Evolutionary conservation across 1,140 invertebrate species (phyloP).

Genomic region (Drosophila pseudoananassae): DNA sequence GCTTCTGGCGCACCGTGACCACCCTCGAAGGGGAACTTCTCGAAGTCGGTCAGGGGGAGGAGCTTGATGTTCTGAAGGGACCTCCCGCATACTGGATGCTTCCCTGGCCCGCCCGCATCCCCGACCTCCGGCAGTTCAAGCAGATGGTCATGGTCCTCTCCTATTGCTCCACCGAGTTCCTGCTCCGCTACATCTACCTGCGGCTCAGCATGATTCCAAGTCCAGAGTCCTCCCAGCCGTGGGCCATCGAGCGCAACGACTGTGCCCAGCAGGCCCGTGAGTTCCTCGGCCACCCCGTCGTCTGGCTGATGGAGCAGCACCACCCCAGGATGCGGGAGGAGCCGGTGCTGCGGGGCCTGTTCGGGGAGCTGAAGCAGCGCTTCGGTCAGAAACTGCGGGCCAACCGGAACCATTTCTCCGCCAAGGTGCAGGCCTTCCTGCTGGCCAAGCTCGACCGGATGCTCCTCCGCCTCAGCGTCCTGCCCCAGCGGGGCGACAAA

Average conservation of each 20-base stretch:
- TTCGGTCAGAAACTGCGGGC: constrained; percentile 21
- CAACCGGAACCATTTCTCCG: constrained; percentile 40
- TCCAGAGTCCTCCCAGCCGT: neutral
- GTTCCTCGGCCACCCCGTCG: constrained; percentile 48
- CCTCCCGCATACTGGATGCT: constrained; percentile 13
- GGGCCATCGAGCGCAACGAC: constrained; percentile 7
- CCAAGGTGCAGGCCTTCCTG: constrained; percentile 5
- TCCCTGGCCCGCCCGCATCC: constrained; percentile 1
- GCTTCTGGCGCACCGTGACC: neutral
- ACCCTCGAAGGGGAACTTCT: neutral
- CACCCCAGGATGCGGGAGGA: constrained; percentile 4
- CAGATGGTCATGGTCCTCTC: neutral
- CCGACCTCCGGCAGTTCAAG: neutral
- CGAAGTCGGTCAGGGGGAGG: neutral
- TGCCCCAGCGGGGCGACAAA: constrained; percentile 18
- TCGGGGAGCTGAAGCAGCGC: constrained; percentile 35
- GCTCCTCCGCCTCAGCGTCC: constrained; percentile 38
- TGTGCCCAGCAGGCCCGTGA: constrained; percentile 45
- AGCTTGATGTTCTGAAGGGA: neutral
- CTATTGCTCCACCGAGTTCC: neutral
- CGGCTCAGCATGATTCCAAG: constrained; percentile 16
- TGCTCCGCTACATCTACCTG: constrained; percentile 30
- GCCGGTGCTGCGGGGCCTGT: constrained; percentile 27
- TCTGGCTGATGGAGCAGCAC: constrained; percentile 45
- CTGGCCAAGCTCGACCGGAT: constrained; percentile 42